phyloP scores from a whole-genome alignment of 1,140 invertebrate species.

The Nasonia longicornis region DNA sequence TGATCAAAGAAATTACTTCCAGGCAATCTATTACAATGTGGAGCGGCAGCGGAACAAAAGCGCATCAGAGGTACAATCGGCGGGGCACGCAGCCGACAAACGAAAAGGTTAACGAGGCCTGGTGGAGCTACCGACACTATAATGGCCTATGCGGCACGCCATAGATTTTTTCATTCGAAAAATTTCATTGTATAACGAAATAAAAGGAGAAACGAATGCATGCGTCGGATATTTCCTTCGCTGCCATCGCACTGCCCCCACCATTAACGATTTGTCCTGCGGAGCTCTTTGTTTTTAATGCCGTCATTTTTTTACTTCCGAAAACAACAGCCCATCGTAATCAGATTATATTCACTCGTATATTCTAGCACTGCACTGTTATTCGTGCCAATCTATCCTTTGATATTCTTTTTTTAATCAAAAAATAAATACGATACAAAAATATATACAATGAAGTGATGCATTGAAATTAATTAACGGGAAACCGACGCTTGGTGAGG shows the following conservation, averaged over 20 bases:
- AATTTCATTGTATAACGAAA: conserved; percentile 29
- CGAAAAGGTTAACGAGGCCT: conserved; percentile 37
- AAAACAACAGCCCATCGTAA: neutral
- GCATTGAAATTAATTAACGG: too few relatives aligned
- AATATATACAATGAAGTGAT: too few relatives aligned
- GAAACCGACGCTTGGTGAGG: too few relatives aligned
- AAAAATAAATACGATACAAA: too few relatives aligned
- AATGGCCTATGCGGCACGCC: conserved; percentile 18
- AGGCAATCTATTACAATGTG: conserved; percentile 38
- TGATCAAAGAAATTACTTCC: conserved; percentile 32
- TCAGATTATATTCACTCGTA: neutral
- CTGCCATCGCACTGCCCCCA: neutral
- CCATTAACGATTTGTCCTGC: conserved; percentile 18
- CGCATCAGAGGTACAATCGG: conserved; percentile 8
- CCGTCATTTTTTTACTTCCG: neutral
- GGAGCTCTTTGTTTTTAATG: neutral
- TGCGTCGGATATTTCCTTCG: neutral
- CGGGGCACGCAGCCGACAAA: neutral
- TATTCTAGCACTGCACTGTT: neutral
- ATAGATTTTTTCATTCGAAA: conserved; percentile 26
- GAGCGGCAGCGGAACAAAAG: conserved; percentile 15
- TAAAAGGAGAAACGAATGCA: conserved; percentile 6
- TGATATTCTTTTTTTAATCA: too few relatives aligned
- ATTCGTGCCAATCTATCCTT: neutral
- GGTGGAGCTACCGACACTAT: conserved; percentile 9